These are phyloP conservation scores for Cydia amplana DNA, from an alignment of 1,140 invertebrate species.

Conservation along the genomic window DNA sequence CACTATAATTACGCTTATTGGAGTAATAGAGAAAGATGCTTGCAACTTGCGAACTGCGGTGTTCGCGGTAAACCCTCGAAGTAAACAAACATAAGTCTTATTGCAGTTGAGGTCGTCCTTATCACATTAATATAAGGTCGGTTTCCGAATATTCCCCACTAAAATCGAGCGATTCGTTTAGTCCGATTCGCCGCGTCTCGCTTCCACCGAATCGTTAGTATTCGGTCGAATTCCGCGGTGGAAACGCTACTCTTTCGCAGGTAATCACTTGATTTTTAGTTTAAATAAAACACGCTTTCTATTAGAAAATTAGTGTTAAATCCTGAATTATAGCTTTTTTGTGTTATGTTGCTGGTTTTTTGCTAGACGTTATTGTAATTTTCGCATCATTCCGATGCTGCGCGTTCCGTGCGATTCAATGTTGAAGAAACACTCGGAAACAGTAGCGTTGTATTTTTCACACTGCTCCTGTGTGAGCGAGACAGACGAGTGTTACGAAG, in stretches of 20 bases:
- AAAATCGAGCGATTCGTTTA: background rate
- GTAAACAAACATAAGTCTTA: background rate
- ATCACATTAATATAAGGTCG: background rate
- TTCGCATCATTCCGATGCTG: no score
- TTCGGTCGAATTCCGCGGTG: background rate
- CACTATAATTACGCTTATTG: no score
- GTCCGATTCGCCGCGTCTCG: background rate
- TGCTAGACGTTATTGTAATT: no score
- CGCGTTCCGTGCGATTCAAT: no score
- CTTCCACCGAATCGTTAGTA: constrained; percentile 1
- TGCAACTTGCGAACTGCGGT: no score
- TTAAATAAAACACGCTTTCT: background rate
- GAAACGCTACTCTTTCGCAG: background rate
- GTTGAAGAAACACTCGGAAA: no score
- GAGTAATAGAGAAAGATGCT: no score
- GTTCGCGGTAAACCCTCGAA: no score
- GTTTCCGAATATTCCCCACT: background rate
- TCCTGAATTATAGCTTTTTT: background rate
- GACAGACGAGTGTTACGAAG: no score
- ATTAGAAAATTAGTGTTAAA: background rate
- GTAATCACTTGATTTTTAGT: background rate
- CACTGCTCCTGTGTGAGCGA: no score
- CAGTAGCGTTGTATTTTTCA: no score
- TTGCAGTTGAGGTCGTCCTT: background rate
- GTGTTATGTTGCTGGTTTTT: no score